These are phyloP conservation scores for Spizaetus ornatus DNA, from an alignment of 2,113 vertebrate species.

Conservation along the genomic window DNA sequence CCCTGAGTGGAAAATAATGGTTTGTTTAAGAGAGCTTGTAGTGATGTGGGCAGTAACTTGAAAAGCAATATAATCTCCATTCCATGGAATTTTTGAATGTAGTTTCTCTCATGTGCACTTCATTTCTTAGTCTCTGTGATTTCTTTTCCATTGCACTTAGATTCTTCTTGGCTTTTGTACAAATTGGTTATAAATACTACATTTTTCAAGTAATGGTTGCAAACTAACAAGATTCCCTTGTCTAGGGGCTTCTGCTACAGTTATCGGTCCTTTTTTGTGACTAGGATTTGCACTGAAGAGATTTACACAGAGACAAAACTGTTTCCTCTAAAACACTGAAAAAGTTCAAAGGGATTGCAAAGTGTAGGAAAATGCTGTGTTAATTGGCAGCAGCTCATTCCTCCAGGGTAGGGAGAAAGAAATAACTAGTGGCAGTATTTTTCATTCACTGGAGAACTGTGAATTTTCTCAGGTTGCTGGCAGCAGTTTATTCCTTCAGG, in stretches of 20 bases:
- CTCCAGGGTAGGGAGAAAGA: conserved; percentile 9
- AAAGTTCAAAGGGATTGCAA: conserved; percentile 49
- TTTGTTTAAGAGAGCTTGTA: background rate
- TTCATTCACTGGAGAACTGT: background rate
- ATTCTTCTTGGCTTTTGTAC: background rate
- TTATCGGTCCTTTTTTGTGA: conserved; percentile 16
- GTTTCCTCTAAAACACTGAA: conserved; percentile 26
- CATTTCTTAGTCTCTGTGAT: background rate
- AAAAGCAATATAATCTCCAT: background rate
- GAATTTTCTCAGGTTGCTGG: conserved; percentile 11
- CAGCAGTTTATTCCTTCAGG: conserved; percentile 43
- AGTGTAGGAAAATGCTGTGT: conserved; percentile 25
- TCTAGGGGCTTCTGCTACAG: background rate
- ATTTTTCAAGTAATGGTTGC: background rate
- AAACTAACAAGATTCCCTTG: background rate
- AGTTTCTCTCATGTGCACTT: background rate
- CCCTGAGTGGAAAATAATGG: background rate
- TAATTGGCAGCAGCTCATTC: conserved; percentile 44
- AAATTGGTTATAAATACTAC: background rate
- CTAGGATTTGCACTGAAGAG: conserved; percentile 7
- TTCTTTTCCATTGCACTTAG: conserved; percentile 5
- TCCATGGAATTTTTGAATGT: background rate
- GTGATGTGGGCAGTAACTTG: background rate
- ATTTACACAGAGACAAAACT: conserved; percentile 37
- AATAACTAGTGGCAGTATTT: conserved; percentile 26